Percentiles rank a stretch among this genome's conserved stretches.
These are phyloP conservation scores for Nomada fucata DNA, from an alignment of 2,888 invertebrate genomes.

Conservation along the genomic window DNA sequence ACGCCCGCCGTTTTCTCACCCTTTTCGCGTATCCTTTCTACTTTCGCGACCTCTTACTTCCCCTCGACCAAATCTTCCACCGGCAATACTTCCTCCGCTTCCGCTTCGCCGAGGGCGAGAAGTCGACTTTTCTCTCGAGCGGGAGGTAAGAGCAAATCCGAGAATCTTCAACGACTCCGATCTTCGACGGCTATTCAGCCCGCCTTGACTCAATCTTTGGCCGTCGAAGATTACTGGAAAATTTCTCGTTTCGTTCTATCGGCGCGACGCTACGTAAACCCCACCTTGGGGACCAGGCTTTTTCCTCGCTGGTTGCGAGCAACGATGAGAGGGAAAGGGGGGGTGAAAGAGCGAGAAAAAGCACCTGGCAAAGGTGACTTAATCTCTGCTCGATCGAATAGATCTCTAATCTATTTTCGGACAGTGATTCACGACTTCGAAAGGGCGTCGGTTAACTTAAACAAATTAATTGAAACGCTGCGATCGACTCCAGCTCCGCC, in stretches of 20 bases:
- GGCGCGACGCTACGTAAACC: constrained; percentile 39
- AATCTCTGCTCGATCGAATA: constrained; percentile 68
- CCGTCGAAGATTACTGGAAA: constrained; percentile 72
- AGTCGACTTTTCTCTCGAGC: constrained; percentile 49
- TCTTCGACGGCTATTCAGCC: constrained; percentile 67
- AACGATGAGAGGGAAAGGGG: neutral
- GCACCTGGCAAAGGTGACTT: constrained; percentile 34
- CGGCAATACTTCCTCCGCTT: constrained; percentile 27
- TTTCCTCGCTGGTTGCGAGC: neutral
- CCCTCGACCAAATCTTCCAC: neutral
- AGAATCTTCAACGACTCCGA: constrained; percentile 63
- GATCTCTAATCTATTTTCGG: constrained; percentile 67
- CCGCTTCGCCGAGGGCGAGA: constrained; percentile 31
- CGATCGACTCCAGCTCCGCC: constrained; percentile 23
- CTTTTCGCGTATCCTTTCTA: constrained; percentile 5
- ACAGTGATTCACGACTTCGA: constrained; percentile 40
- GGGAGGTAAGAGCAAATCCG: constrained; percentile 56
- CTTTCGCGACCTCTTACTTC: constrained; percentile 7
- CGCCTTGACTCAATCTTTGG: constrained; percentile 65
- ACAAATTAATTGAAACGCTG: constrained; percentile 55
- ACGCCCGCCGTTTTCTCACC: constrained; percentile 16
- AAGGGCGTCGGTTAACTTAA: constrained; percentile 37
- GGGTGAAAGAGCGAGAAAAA: neutral
- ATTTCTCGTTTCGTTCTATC: constrained; percentile 64
- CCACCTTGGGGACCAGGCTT: neutral